Evolutionary conservation across 2,888 invertebrate genomes (phyloP).

Genomic region (Auanema freiburgensis): DNA sequence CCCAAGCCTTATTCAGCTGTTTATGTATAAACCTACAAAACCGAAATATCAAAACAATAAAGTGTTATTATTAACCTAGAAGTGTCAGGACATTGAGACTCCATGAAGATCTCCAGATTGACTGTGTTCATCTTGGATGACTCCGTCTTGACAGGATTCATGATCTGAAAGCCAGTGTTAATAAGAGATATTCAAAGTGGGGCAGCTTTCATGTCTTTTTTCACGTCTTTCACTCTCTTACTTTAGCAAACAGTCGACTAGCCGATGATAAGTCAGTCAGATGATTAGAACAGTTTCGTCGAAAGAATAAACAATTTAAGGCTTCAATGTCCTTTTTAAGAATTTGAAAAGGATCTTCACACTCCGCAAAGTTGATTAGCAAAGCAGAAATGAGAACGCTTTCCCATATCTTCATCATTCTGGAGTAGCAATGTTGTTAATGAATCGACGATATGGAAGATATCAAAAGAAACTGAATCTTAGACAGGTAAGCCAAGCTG

Average conservation of each 20-base stretch:
- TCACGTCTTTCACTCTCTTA: conserved; percentile 8
- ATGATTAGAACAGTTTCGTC: conserved; percentile 25
- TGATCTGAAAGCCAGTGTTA: conserved; percentile 32
- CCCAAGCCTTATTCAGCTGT: conserved; percentile 55
- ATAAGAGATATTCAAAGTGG: background rate
- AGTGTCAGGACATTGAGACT: conserved; percentile 64
- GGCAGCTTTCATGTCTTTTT: background rate
- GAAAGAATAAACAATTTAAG: conserved; percentile 29
- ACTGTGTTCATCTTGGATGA: conserved; percentile 40
- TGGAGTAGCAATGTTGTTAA: background rate
- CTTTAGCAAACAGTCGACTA: conserved; percentile 25
- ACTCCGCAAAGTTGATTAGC: background rate
- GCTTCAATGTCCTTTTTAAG: conserved; percentile 20
- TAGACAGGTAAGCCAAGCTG: conserved; percentile 9
- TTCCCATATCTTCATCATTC: conserved; percentile 1
- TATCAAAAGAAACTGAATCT: background rate
- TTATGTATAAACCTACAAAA: conserved; percentile 46
- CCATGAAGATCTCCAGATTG: conserved; percentile 60
- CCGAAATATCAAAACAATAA: background rate
- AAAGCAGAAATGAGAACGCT: background rate
- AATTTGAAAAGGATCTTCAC: conserved; percentile 8
- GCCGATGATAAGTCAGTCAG: conserved; percentile 26
- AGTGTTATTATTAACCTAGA: conserved; percentile 29
- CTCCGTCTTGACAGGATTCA: conserved; percentile 14
- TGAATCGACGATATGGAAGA: conserved; percentile 1